Percentiles rank a stretch among this genome's conserved stretches.
These are phyloP conservation scores for Styela clava DNA, from an alignment of 23 tunicate genomes.

Conservation along the genomic window DNA sequence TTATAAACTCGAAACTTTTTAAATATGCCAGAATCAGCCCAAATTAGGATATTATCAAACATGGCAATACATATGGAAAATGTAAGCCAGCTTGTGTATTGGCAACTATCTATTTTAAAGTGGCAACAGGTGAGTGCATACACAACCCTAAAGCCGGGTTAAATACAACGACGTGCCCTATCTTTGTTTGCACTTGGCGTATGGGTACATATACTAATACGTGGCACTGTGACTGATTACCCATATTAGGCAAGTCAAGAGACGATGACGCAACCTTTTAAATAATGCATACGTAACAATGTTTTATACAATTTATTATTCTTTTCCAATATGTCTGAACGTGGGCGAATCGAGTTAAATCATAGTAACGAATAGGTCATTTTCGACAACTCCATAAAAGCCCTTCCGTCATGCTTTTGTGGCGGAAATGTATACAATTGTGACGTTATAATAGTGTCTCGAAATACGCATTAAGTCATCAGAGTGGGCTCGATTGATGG, in stretches of 20 bases:
- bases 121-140: background rate
- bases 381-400: too few relatives aligned
- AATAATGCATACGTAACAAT: background rate
- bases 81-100: background rate
- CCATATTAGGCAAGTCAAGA: background rate
- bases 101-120: background rate
- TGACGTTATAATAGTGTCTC: background rate
- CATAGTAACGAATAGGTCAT: too few relatives aligned
- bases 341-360: too few relatives aligned
- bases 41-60: too few relatives aligned
- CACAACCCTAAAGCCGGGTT: background rate
- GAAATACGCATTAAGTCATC: background rate
- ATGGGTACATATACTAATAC: background rate
- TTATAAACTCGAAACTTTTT: background rate
- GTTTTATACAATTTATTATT: background rate
- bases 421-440: background rate
- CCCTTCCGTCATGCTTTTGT: background rate
- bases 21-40: background rate
- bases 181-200: background rate
- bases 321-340: too few relatives aligned
- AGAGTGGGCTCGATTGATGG: background rate
- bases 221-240: background rate
- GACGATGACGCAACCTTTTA: background rate
- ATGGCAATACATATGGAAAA: too few relatives aligned
- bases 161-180: background rate